Conservation (phyloP, 2,888 invertebrate genomes). For the Eupithecia dodoneata region DNA sequence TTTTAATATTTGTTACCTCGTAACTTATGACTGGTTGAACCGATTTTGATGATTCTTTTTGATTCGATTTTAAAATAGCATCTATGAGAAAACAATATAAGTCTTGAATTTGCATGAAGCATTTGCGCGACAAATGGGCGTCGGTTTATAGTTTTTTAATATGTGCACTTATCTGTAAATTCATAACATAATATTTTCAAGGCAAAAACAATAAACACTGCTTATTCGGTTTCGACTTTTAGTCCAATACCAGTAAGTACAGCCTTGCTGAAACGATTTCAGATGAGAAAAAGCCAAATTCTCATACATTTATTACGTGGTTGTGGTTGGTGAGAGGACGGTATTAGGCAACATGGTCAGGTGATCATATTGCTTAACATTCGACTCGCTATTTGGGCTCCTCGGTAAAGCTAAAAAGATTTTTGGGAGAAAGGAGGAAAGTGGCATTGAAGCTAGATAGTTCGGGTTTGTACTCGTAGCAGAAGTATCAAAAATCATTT, state of each 20-base stretch:
- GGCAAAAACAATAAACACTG: neutral
- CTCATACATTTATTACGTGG: neutral
- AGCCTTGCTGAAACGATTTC: neutral
- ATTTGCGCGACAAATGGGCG: too few relatives aligned
- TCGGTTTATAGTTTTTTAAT: too few relatives aligned
- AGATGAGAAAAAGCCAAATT: neutral
- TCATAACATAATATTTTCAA: neutral
- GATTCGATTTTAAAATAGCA: too few relatives aligned
- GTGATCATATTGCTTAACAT: neutral
- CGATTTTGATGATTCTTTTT: too few relatives aligned
- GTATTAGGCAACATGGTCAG: neutral
- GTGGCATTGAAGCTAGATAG: neutral
- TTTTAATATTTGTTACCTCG: too few relatives aligned
- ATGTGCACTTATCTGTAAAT: neutral
- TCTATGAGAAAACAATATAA: too few relatives aligned
- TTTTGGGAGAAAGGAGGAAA: neutral
- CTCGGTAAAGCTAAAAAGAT: neutral
- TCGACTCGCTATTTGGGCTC: neutral
- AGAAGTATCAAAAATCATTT: neutral
- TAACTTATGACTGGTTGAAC: too few relatives aligned
- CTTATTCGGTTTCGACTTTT: neutral
- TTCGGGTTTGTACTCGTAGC: neutral
- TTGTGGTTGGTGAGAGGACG: neutral
- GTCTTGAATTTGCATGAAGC: too few relatives aligned
- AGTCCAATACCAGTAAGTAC: neutral